These are phyloP conservation scores for Drosophila tripunctata DNA, from an alignment of 2,888 invertebrate species.

Conservation along the genomic window DNA sequence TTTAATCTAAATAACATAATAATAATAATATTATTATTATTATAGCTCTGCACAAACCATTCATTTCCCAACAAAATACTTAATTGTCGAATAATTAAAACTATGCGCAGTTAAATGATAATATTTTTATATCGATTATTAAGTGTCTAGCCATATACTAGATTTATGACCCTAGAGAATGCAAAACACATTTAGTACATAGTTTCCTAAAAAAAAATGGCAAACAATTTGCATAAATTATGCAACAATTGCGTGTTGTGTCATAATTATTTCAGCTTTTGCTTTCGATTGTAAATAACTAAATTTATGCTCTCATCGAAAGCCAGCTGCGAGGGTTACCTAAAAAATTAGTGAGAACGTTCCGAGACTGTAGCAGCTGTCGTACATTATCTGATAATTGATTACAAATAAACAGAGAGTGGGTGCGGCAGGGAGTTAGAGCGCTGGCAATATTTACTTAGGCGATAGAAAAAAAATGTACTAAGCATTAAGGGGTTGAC, in stretches of 20 bases:
- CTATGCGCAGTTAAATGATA: not conserved
- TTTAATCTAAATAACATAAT: no score
- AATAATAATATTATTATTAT: no score
- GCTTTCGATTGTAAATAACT: not conserved
- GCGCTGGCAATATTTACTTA: conserved; percentile 60
- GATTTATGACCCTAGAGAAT: not conserved
- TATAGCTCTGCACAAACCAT: no score
- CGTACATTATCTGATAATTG: conserved; percentile 67
- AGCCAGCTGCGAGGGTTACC: conserved; percentile 1
- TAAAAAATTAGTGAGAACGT: conserved; percentile 26
- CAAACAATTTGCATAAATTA: conserved; percentile 39
- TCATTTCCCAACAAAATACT: no score
- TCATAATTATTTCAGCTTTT: conserved; percentile 42
- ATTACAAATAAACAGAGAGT: conserved; percentile 64
- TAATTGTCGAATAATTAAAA: conserved; percentile 2
- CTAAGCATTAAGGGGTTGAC: conserved; percentile 56
- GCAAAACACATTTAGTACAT: conserved; percentile 10
- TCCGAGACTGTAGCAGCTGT: conserved; percentile 52
- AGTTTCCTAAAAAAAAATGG: conserved; percentile 20
- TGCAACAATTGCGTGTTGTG: conserved; percentile 41
- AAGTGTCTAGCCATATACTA: conserved; percentile 1
- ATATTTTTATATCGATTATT: not conserved
- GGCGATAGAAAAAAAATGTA: conserved; percentile 29
- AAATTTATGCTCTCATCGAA: conserved; percentile 38
- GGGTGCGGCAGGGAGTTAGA: not conserved